Conservation (phyloP, 2,888 invertebrate species). For the Eupithecia abbreviata region DNA sequence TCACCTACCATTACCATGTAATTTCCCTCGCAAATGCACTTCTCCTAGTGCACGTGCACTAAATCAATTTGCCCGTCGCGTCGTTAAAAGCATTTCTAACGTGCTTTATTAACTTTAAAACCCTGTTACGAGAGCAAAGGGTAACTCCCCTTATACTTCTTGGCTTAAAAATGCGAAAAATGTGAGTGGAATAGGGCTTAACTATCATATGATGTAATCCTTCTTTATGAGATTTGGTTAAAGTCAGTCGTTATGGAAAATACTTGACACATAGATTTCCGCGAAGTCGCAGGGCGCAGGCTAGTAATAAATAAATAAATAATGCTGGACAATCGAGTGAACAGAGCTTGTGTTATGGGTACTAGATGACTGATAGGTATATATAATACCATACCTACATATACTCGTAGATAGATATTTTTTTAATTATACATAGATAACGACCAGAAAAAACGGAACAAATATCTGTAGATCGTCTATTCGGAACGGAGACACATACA, state of each 20-base stretch:
- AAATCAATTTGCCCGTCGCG: conserved; percentile 39
- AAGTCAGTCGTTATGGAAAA: background rate
- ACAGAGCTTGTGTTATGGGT: too few species aligned
- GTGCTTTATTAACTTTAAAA: conserved; percentile 58
- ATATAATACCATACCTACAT: too few species aligned
- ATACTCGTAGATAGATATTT: too few species aligned
- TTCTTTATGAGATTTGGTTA: background rate
- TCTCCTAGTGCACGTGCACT: conserved; percentile 35
- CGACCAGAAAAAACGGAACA: too few species aligned
- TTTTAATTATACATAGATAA: too few species aligned
- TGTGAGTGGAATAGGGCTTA: background rate
- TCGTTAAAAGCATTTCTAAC: conserved; percentile 56
- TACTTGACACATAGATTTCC: too few species aligned
- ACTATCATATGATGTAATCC: background rate
- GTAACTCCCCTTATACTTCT: conserved; percentile 9
- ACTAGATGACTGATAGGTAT: too few species aligned
- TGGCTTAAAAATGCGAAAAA: background rate
- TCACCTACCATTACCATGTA: background rate
- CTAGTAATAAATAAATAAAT: too few species aligned
- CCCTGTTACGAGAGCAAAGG: conserved; percentile 23
- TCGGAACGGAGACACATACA: too few species aligned
- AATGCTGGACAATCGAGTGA: too few species aligned
- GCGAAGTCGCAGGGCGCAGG: too few species aligned
- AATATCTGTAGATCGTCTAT: too few species aligned
- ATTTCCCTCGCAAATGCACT: background rate